Evolutionary conservation across 2,797 vertebrate species (phyloP), one percentile per base, ranked within the genome.

Genomic region (Triplophysa bombifrons): DNA sequence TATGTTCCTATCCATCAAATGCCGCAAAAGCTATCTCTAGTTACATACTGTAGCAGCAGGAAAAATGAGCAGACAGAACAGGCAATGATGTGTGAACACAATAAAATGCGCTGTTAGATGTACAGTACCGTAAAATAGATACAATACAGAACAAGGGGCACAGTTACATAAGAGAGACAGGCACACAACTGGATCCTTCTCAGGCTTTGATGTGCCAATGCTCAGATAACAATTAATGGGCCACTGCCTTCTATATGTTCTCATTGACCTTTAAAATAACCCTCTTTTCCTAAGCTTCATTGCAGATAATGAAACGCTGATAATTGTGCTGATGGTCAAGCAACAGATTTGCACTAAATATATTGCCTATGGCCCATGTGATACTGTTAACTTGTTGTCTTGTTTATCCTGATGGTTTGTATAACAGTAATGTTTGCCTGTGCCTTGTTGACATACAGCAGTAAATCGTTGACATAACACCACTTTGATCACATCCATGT

Each of bases 401-500:
- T 34, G 58, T 22, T 58, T 56, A 51, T 13, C 46, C 5, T 41
- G 69, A 56, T 72, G 69, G 50, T 56, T 79, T 55, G 50, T 48
- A 55, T 51, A 69, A 78, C 27, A 64, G 68, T 63, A 71, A 71
- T 78, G 76, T 53, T 48, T 64, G 48, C 20, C 4, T 44, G n/a
- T 78, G 76, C 63, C 76, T 63, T 53, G 68, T 53, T 71, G 68
- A 34, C 48, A 41, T 71, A 51, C 67, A 64, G 67, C 68, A 38
- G 68, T 12, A 63, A 63, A 66, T 55, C 44, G 76, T 78, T 78
- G 68, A 63, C 68, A 78, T 78, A 67, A 48, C 76, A 71, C 58
- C 58, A 27, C 76, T 78, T 61, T 70, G 76, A 78, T 70, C 65
- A 69, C 75, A 77, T 77, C 46, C 46, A 46, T 25, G 3, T 41